Conservation (phyloP, 2,888 invertebrate species). For the Caenorhabditis virilis region DNA sequence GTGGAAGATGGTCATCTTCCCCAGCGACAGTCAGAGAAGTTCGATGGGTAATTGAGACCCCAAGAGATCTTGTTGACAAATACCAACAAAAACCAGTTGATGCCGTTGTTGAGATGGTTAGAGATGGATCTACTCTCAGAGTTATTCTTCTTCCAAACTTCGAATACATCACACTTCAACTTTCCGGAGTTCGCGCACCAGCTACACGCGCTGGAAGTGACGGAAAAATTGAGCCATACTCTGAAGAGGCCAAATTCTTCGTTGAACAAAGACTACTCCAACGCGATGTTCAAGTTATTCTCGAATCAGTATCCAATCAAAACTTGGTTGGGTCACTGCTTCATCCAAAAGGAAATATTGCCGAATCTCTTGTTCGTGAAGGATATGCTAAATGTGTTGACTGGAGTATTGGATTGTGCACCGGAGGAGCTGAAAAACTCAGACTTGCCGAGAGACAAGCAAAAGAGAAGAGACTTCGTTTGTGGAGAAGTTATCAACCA, state of each 20-base stretch:
- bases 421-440: conserved; percentile 82
- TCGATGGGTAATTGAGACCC: conserved; percentile 86
- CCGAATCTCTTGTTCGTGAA: conserved; percentile 84
- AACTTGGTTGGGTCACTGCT: conserved; percentile 91
- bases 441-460: conserved; percentile 83
- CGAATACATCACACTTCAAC: conserved; percentile 89
- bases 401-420: conserved; percentile 85
- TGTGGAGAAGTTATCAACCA: conserved; percentile 90
- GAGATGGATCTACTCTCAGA: conserved; percentile 93
- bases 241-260: conserved; percentile 91
- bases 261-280: conserved; percentile 89
- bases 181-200: conserved; percentile 80
- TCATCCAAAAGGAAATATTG: conserved; percentile 86
- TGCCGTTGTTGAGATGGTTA: conserved; percentile 91
- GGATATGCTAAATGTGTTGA: conserved; percentile 93
- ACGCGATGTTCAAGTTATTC: conserved; percentile 82
- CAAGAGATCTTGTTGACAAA: conserved; percentile 83
- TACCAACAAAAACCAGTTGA: conserved; percentile 83
- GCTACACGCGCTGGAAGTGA: conserved; percentile 41
- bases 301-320: conserved; percentile 89
- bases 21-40: conserved; percentile 35
- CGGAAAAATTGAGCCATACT: conserved; percentile 75
- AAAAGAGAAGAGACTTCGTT: conserved; percentile 82
- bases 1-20: conserved; percentile 76
- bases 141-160: conserved; percentile 88